phyloP scores from a whole-genome alignment of 2,888 invertebrate genomes.

The Agrochola litura region DNA sequence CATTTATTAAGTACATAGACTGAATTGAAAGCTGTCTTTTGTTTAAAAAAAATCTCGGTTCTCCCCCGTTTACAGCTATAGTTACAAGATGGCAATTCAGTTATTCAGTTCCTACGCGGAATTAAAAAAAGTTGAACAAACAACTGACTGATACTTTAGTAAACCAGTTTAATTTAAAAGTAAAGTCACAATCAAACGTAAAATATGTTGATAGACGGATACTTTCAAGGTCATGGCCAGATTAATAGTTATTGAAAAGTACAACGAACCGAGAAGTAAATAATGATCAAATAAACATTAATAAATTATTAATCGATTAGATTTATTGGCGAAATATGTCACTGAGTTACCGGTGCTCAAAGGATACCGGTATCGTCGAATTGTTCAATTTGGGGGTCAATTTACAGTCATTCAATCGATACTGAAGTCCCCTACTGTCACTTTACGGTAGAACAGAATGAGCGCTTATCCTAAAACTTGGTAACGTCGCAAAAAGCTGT shows the following conservation, averaged over 20 bases:
- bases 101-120: constrained; percentile 1
- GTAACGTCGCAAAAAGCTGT: too few relatives aligned
- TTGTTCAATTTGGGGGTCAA: too few relatives aligned
- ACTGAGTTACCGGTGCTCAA: neutral
- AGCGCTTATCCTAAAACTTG: too few relatives aligned
- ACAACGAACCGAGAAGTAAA: constrained; percentile 31
- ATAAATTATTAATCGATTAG: neutral
- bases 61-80: neutral
- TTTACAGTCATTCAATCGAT: too few relatives aligned
- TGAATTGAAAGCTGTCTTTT: neutral
- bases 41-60: constrained; percentile 2
- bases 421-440: neutral
- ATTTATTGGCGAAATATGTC: neutral
- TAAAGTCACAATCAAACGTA: neutral
- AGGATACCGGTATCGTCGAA: neutral
- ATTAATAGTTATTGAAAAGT: constrained; percentile 27
- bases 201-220: constrained; percentile 31
- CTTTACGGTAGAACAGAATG: neutral
- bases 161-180: constrained; percentile 30
- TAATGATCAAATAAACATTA: neutral
- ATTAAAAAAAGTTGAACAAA: constrained; percentile 31
- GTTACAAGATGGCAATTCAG: neutral
- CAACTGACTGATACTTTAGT: neutral
- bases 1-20: constrained; percentile 3
- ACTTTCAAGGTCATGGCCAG: constrained; percentile 26